Percentiles rank a stretch among this genome's conserved stretches.
Conservation (phyloP, 1,140 invertebrate genomes). For the Aphelinus certus region DNA sequence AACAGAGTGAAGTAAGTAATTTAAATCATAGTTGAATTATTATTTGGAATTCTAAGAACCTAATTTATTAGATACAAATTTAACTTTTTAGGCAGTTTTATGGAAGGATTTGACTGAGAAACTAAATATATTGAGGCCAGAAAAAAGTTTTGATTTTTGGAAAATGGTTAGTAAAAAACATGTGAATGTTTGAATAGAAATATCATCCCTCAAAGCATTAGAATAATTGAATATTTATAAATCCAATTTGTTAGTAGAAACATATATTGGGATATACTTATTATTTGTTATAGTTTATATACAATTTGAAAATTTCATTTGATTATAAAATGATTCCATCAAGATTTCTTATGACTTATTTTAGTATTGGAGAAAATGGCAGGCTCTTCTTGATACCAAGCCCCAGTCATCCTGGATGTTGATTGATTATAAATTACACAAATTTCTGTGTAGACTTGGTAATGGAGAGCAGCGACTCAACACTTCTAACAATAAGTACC, state of each 20-base stretch:
- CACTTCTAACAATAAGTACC: too few relatives aligned
- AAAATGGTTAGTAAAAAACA: background rate
- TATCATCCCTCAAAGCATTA: background rate
- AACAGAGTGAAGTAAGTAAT: background rate
- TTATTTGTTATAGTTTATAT: background rate
- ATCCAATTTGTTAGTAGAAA: background rate
- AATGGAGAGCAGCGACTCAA: background rate
- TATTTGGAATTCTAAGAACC: background rate
- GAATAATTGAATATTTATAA: background rate
- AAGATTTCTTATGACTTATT: background rate
- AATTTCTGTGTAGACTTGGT: background rate
- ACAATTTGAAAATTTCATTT: background rate
- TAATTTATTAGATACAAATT: background rate
- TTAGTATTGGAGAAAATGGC: background rate
- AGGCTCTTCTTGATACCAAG: background rate
- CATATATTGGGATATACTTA: background rate
- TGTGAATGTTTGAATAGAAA: too few relatives aligned
- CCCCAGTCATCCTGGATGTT: background rate
- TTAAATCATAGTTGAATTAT: background rate
- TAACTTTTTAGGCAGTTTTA: background rate
- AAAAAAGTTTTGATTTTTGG: background rate
- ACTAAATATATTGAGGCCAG: background rate
- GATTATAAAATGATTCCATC: background rate
- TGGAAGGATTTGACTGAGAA: background rate
- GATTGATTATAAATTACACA: background rate